Evolutionary conservation across 2,888 invertebrate species (phyloP), one percentile per base, ranked within the genome.

Genomic region (Incurvaria masculella): DNA sequence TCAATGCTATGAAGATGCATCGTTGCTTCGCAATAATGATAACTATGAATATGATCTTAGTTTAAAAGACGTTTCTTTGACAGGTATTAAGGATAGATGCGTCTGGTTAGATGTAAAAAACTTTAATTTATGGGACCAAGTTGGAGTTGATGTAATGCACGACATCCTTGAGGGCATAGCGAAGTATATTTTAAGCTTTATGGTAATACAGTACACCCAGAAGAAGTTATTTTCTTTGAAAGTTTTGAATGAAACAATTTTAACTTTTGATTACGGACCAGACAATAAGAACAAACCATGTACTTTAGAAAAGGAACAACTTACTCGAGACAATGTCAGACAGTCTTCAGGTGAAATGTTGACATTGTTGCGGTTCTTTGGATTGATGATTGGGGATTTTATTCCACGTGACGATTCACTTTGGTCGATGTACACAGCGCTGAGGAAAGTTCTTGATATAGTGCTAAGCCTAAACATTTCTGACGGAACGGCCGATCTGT

Each of bases 111-210:
- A 44, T 2, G 43, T 57, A 11, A 26, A 49, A 8, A 47, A 48
- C 44, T 59, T 57, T 49, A 49, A 57, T 51, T 53, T 51, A 21
- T 51, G 55, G 19, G 47, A 55, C 19, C 55, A 56, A 46, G 44
- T 50, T 18, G 53, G 53, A n/a, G n/a, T n/a, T n/a, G n/a, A n/a
- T n/a, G n/a, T n/a, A n/a, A n/a, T n/a, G n/a, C n/a, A n/a, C n/a
- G n/a, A n/a, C n/a, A n/a, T n/a, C n/a, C 47, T 56, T 19, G 56
- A 59, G 46, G 56, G 59, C 2, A 48, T 55, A 11, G 51, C 51
- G 5, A 56, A 55, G 51, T 51, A 52, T 33, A 51, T 53, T 19
- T 42, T 42, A 14, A 47, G 53, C 8, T 42, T 47, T 23, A 26
- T 49, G 5, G 8, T 48, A 11, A n/a, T 40, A 16, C 8, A 45